Evolutionary conservation across 2,888 invertebrate species (phyloP).

Genomic region (Panorpa germanica): DNA sequence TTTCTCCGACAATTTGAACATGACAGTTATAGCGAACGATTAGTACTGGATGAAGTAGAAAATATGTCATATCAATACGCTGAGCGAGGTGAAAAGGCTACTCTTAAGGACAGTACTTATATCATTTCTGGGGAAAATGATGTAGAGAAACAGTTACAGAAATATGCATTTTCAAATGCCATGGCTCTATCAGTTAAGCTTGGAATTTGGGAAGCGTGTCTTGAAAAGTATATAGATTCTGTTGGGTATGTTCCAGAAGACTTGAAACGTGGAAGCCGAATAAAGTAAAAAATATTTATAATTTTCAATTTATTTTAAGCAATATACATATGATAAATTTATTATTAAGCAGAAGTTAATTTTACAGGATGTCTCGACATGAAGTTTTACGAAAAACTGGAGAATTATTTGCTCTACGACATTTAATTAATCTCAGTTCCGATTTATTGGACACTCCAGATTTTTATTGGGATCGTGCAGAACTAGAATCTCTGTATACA

Average conservation of each 20-base stretch:
- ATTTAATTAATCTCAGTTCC: constrained; percentile 81
- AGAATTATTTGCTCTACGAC: constrained; percentile 73
- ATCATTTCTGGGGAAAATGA: constrained; percentile 21
- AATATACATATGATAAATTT: background rate
- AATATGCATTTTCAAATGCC: constrained; percentile 89
- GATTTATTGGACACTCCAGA: constrained; percentile 90
- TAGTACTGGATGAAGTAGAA: constrained; percentile 65
- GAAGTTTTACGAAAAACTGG: constrained; percentile 62
- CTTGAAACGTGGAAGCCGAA: constrained; percentile 53
- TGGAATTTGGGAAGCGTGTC: constrained; percentile 81
- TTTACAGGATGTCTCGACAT: constrained; percentile 23
- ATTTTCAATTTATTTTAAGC: background rate
- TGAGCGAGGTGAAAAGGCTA: constrained; percentile 26
- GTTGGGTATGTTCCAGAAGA: constrained; percentile 65
- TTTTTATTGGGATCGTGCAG: constrained; percentile 94
- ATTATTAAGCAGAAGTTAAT: background rate
- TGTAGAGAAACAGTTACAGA: constrained; percentile 50
- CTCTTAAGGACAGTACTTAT: constrained; percentile 22
- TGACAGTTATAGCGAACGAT: constrained; percentile 44
- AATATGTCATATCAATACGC: constrained; percentile 61
- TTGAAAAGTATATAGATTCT: constrained; percentile 67
- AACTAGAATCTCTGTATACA: constrained; percentile 68
- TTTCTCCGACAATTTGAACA: constrained; percentile 50
- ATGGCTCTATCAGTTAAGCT: constrained; percentile 86
- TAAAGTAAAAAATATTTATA: constrained; percentile 41